Evolutionary conservation across 2,888 invertebrate genomes (phyloP).

Genomic region (Melanophora roralis): DNA sequence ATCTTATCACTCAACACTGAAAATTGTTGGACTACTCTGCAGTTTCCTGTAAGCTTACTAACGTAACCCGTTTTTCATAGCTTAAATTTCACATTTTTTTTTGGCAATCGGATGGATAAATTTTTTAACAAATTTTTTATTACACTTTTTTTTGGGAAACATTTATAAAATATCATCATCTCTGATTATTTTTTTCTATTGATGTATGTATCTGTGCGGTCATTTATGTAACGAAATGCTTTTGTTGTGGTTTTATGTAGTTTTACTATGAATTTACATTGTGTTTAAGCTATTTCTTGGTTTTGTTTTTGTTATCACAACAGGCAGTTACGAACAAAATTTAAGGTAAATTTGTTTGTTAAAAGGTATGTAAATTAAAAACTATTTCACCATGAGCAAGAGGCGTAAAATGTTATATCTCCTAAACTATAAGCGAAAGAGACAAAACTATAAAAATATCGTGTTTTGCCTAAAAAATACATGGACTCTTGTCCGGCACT

Average conservation of each 20-base stretch:
- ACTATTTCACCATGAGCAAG: no score
- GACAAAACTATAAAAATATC: no score
- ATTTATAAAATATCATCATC: slow-evolving; percentile 29
- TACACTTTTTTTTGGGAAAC: slow-evolving; percentile 16
- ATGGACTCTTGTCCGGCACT: no score
- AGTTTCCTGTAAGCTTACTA: neutral
- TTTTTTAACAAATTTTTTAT: neutral
- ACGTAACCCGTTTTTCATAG: neutral
- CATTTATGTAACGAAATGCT: slow-evolving; percentile 59
- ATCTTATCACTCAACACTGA: no score
- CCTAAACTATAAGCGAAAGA: no score
- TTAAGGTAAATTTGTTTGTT: no score
- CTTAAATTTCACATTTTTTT: neutral
- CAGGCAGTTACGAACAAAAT: no score
- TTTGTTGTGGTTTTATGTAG: slow-evolving; percentile 56
- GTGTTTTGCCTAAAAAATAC: no score
- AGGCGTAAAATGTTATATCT: no score
- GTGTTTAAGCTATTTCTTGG: neutral
- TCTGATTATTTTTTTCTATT: slow-evolving; percentile 4
- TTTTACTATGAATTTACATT: slow-evolving; percentile 21
- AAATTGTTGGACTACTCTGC: no score
- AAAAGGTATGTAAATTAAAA: no score
- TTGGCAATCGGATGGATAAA: slow-evolving; percentile 1
- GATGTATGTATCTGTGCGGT: slow-evolving; percentile 49
- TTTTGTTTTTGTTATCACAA: no score